Conservation (phyloP, 1,140 invertebrate genomes). For the Drosophila athabasca region DNA sequence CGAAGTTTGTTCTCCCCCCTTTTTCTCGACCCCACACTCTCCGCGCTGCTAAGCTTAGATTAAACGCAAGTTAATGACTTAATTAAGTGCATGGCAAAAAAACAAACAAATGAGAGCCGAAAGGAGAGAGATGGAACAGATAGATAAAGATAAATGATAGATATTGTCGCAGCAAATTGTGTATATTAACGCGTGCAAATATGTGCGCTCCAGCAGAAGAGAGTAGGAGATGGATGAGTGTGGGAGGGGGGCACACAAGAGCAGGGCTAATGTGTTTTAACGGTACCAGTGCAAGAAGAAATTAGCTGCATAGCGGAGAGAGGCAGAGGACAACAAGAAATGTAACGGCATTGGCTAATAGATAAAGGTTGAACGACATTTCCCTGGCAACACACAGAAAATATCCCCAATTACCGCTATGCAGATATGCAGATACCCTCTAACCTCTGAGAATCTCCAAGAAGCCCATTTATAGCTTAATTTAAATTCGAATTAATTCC, state of each 20-base stretch:
- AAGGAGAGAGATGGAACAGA: constrained; percentile 23
- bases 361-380: constrained; percentile 23
- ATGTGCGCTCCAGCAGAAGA: constrained; percentile 22
- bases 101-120: constrained; percentile 19
- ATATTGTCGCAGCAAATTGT: constrained; percentile 58
- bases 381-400: neutral
- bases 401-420: too few relatives aligned
- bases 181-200: constrained; percentile 66
- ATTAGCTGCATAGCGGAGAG: constrained; percentile 9
- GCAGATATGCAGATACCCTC: neutral
- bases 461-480: constrained; percentile 4
- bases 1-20: constrained; percentile 48
- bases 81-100: constrained; percentile 65
- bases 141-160: constrained; percentile 55
- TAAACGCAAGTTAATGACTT: constrained; percentile 79
- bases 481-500: constrained; percentile 49
- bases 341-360: constrained; percentile 20
- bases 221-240: neutral
- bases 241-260: constrained; percentile 1
- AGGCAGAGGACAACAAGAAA: constrained; percentile 22
- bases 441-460: neutral
- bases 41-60: constrained; percentile 57
- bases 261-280: constrained; percentile 43
- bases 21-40: constrained; percentile 11
- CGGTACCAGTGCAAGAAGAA: constrained; percentile 30